These are phyloP conservation scores for Triplophysa dalaica DNA, from an alignment of 2,113 vertebrate genomes.

Conservation along the genomic window DNA sequence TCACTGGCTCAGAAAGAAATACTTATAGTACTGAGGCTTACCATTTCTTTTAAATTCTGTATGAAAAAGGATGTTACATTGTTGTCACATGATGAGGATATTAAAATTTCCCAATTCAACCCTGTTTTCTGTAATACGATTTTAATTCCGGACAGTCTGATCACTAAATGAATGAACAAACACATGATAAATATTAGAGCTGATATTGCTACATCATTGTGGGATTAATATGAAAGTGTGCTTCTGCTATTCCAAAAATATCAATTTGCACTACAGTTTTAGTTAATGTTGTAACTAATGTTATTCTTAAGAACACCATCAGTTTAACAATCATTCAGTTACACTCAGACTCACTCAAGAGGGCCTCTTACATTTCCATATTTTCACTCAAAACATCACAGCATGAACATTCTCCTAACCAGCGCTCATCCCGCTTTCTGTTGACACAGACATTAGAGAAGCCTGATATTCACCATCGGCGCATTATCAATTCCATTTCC, in stretches of 20 bases:
- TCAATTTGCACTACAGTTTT: background rate
- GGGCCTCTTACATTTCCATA: background rate
- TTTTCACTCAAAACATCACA: background rate
- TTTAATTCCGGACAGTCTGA: too few relatives aligned
- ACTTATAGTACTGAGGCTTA: background rate
- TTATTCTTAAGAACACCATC: background rate
- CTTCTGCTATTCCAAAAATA: background rate
- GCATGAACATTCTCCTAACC: background rate
- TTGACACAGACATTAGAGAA: slow-evolving; percentile 9
- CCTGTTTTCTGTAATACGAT: too few relatives aligned
- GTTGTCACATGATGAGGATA: too few relatives aligned
- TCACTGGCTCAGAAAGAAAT: background rate
- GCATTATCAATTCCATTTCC: slow-evolving; percentile 3
- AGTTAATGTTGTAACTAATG: background rate
- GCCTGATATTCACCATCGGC: background rate
- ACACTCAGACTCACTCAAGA: background rate
- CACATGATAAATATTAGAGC: too few relatives aligned
- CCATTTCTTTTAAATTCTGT: too few relatives aligned
- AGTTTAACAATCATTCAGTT: background rate
- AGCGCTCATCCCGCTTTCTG: slow-evolving; percentile 1
- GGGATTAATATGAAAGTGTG: too few relatives aligned
- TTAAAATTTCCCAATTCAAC: too few relatives aligned
- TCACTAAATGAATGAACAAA: too few relatives aligned
- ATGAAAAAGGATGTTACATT: too few relatives aligned
- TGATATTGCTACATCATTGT: too few relatives aligned